phyloP scores from a whole-genome alignment of 1,140 invertebrate genomes.

The Brachionus calyciflorus region DNA sequence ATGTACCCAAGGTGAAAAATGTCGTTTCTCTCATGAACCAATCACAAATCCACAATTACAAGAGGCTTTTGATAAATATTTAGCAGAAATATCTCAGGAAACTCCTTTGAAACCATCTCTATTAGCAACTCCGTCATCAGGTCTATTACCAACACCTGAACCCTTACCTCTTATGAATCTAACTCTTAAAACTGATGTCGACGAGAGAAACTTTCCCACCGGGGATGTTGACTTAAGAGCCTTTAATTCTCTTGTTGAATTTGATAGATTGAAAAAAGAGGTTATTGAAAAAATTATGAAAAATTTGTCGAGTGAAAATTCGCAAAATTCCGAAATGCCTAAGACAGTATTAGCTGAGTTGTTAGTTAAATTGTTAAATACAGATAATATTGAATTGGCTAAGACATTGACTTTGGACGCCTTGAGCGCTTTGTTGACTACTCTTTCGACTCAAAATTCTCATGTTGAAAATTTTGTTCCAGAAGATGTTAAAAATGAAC shows the following conservation, averaged over 20 bases:
- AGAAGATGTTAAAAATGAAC: not conserved
- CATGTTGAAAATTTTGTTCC: not conserved
- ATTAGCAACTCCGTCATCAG: not conserved
- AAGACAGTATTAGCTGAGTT: conserved; percentile 6
- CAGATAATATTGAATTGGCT: conserved; percentile 9
- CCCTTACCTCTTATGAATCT: conserved; percentile 28
- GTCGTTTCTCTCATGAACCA: conserved; percentile 88
- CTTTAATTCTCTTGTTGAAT: not conserved
- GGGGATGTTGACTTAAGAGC: not conserved
- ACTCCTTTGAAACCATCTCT: not conserved
- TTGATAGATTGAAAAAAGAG: conserved; percentile 30
- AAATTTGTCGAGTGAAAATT: not conserved
- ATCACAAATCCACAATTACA: conserved; percentile 65
- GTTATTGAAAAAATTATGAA: conserved; percentile 41
- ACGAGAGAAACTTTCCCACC: not conserved
- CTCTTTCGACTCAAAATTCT: conserved; percentile 14
- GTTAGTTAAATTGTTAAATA: conserved; percentile 43
- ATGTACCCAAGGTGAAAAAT: conserved; percentile 72
- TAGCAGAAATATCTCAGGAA: not conserved
- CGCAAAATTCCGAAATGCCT: conserved; percentile 4
- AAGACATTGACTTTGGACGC: conserved; percentile 14
- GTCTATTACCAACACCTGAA: not conserved
- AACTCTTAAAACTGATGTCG: conserved; percentile 16
- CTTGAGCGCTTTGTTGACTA: not conserved
- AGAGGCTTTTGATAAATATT: conserved; percentile 45